phyloP scores from a whole-genome alignment of 2,888 invertebrate genomes.

The Pachycephus smyrnensis region DNA sequence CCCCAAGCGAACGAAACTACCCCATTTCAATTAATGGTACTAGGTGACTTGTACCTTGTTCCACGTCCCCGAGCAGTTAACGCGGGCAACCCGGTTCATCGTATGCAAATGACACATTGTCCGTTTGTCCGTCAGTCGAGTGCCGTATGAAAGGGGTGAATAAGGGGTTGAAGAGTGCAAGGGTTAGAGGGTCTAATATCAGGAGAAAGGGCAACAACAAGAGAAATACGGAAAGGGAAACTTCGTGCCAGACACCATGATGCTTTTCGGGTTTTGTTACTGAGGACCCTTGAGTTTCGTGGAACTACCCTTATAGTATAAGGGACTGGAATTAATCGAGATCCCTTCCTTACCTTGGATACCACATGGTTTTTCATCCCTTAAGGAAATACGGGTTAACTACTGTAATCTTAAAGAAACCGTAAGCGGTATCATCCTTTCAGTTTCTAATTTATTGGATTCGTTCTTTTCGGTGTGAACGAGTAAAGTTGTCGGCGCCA shows the following conservation, averaged over 20 bases:
- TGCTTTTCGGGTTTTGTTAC: background rate
- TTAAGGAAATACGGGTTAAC: background rate
- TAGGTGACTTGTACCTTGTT: slow-evolving; percentile 61
- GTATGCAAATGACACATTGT: slow-evolving; percentile 55
- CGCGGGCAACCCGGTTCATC: slow-evolving; percentile 43
- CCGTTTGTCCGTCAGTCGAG: slow-evolving; percentile 36
- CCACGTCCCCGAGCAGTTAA: slow-evolving; percentile 55
- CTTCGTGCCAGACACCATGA: background rate
- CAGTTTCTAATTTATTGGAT: background rate
- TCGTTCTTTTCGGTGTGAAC: slow-evolving; percentile 8
- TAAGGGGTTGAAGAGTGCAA: background rate
- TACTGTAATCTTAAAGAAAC: background rate
- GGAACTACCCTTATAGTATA: background rate
- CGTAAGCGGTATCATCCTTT: background rate
- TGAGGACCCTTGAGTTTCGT: background rate
- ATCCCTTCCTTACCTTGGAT: background rate
- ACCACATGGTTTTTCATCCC: background rate
- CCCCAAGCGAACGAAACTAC: slow-evolving; percentile 45
- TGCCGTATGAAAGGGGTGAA: background rate
- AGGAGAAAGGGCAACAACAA: slow-evolving; percentile 33
- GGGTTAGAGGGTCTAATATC: background rate
- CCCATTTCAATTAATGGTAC: slow-evolving; percentile 61
- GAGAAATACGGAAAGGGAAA: slow-evolving; percentile 28
- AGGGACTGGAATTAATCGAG: background rate
- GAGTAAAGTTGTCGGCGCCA: background rate